Percentiles rank a stretch among this genome's conserved stretches.
phyloP scores from a whole-genome alignment of 2,888 invertebrate species.

The Clunio marinus region DNA sequence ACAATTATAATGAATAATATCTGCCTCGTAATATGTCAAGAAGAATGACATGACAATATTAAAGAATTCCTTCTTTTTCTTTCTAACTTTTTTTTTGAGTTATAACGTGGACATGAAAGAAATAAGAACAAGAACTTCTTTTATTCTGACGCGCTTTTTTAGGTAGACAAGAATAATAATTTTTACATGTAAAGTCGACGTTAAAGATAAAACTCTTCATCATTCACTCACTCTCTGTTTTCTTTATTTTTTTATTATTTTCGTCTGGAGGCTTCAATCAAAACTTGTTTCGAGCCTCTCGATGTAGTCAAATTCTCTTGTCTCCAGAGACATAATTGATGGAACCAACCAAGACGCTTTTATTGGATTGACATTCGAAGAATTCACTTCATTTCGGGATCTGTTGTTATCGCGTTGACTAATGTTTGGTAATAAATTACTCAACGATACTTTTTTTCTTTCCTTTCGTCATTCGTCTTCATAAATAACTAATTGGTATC shows the following conservation, averaged over 20 bases:
- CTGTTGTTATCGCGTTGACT: slow-evolving; percentile 31
- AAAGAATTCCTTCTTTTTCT: background rate
- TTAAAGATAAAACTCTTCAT: slow-evolving; percentile 27
- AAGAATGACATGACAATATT: slow-evolving; percentile 15
- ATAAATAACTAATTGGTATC: slow-evolving; percentile 33
- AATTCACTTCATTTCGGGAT: slow-evolving; percentile 20
- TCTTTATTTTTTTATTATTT: too few species aligned
- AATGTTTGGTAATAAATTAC: slow-evolving; percentile 29
- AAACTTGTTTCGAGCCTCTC: slow-evolving; percentile 10
- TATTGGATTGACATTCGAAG: slow-evolving; percentile 25
- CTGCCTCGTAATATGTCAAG: slow-evolving; percentile 22
- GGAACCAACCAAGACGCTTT: slow-evolving; percentile 20
- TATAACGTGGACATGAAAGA: background rate
- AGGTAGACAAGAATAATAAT: background rate
- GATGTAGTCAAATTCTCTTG: slow-evolving; percentile 20
- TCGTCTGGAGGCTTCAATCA: slow-evolving; percentile 20
- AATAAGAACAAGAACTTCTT: slow-evolving; percentile 8
- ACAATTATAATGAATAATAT: slow-evolving; percentile 32
- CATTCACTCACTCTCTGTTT: background rate
- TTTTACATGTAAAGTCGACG: background rate
- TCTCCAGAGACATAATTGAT: slow-evolving; percentile 6
- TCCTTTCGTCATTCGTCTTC: slow-evolving; percentile 17
- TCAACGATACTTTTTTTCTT: slow-evolving; percentile 13
- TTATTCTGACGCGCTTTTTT: background rate
- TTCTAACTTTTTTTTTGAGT: background rate